Evolutionary conservation across 2,797 vertebrate species (phyloP).

Genomic region (Lagorchestes hirsutus): DNA sequence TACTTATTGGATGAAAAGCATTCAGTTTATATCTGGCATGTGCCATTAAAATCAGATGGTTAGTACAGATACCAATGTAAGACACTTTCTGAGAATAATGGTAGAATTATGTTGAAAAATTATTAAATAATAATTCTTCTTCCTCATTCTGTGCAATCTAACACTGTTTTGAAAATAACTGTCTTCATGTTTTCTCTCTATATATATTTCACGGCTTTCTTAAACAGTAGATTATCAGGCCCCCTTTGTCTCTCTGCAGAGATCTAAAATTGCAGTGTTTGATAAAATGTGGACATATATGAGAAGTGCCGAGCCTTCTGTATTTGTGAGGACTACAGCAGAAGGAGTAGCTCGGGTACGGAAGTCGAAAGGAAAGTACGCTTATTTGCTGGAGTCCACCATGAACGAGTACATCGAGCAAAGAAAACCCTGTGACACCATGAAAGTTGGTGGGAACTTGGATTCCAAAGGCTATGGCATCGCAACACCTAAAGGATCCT

Average conservation of each 20-base stretch:
- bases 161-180: constrained; percentile 41
- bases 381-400: constrained; percentile 99
- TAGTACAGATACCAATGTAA: not conserved
- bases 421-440: constrained; percentile 99
- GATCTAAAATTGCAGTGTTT: constrained; percentile 99
- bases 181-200: not conserved
- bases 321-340: constrained; percentile 99
- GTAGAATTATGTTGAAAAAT: not conserved
- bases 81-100: not conserved
- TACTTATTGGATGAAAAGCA: not conserved
- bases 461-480: constrained; percentile 99
- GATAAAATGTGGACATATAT: constrained; percentile 99
- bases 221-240: constrained; percentile 77
- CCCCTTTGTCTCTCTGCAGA: constrained; percentile 88
- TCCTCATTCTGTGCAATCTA: not conserved
- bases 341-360: constrained; percentile 98
- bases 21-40: not conserved
- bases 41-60: not conserved
- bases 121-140: constrained; percentile 20
- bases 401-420: constrained; percentile 99
- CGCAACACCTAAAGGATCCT: constrained; percentile 99
- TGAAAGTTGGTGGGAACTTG: constrained; percentile 99
- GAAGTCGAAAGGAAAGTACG: constrained; percentile 99
- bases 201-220: not conserved
- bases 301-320: constrained; percentile 98